These are phyloP conservation scores for Sphinx pinastri DNA, from an alignment of 2,888 invertebrate genomes.

Conservation along the genomic window DNA sequence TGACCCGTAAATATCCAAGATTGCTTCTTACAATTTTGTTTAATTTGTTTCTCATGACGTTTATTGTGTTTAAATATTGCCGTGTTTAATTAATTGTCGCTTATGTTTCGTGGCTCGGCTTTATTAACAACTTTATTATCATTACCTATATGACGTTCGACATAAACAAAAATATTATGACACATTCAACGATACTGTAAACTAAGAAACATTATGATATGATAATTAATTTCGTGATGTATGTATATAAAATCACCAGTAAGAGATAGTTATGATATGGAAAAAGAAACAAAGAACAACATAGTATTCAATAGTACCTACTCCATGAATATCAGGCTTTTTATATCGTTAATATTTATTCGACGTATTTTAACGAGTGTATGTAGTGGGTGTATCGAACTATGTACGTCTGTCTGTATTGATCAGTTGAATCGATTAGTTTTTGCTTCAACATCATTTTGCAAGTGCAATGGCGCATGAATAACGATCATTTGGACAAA, in stretches of 20 bases:
- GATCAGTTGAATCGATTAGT: conserved; percentile 32
- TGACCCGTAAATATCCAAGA: too few relatives aligned
- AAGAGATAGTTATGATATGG: background rate
- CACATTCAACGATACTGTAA: too few relatives aligned
- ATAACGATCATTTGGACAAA: conserved; percentile 38
- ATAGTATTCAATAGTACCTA: background rate
- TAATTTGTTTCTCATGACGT: too few relatives aligned
- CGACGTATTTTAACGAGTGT: conserved; percentile 13
- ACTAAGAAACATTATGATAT: background rate
- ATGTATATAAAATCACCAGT: background rate
- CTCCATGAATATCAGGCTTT: conserved; percentile 11
- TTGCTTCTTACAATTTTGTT: too few relatives aligned
- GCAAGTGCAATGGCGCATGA: conserved; percentile 46
- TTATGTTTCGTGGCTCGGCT: too few relatives aligned
- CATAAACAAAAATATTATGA: too few relatives aligned
- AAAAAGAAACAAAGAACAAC: background rate
- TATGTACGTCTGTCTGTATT: conserved; percentile 16
- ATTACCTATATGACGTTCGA: too few relatives aligned
- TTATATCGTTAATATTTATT: conserved; percentile 22
- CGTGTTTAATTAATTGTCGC: too few relatives aligned
- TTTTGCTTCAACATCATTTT: conserved; percentile 38
- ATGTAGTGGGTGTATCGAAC: conserved; percentile 13
- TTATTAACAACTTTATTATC: too few relatives aligned
- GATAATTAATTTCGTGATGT: background rate
- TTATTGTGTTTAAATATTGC: too few relatives aligned